Conservation (phyloP, 2,797 vertebrate species). For the Neoniphon sammara region DNA sequence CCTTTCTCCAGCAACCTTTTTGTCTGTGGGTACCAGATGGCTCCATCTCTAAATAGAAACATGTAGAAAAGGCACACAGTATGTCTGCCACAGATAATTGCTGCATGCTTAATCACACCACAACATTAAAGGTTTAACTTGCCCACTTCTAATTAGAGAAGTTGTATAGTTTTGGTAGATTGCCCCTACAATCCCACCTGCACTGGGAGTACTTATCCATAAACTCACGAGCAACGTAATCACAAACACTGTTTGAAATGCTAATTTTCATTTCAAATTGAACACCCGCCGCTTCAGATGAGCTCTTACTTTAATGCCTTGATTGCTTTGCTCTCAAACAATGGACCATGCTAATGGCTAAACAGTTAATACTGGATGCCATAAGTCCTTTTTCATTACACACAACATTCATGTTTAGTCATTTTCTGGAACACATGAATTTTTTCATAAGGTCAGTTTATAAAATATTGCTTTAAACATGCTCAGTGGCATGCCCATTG, state of each 20-base stretch:
- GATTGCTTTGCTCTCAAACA: slow-evolving; percentile 11
- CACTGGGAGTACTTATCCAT: neutral
- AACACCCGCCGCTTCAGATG: slow-evolving; percentile 5
- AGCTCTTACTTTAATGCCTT: slow-evolving; percentile 4
- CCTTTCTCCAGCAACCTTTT: slow-evolving; percentile 1
- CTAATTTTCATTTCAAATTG: slow-evolving; percentile 12
- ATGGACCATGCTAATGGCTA: neutral
- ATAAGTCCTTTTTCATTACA: neutral
- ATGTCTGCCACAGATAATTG: slow-evolving; percentile 51
- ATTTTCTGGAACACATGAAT: slow-evolving; percentile 1
- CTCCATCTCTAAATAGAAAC: slow-evolving; percentile 51
- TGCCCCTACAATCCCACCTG: slow-evolving; percentile 29
- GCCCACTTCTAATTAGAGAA: slow-evolving; percentile 32
- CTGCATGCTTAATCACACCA: slow-evolving; percentile 47
- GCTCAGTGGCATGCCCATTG: neutral
- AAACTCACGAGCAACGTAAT: slow-evolving; percentile 8
- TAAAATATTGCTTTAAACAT: neutral
- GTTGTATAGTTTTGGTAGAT: slow-evolving; percentile 13
- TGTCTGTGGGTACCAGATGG: slow-evolving; percentile 53
- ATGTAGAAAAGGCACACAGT: slow-evolving; percentile 38
- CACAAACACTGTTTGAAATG: slow-evolving; percentile 33
- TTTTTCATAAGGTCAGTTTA: neutral
- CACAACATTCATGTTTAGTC: slow-evolving; percentile 1
- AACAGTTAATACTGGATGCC: neutral
- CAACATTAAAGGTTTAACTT: slow-evolving; percentile 45